Evolutionary conservation across 2,113 vertebrate species (phyloP), one percentile per base, ranked within the genome.

Genomic region (Fulica atra): DNA sequence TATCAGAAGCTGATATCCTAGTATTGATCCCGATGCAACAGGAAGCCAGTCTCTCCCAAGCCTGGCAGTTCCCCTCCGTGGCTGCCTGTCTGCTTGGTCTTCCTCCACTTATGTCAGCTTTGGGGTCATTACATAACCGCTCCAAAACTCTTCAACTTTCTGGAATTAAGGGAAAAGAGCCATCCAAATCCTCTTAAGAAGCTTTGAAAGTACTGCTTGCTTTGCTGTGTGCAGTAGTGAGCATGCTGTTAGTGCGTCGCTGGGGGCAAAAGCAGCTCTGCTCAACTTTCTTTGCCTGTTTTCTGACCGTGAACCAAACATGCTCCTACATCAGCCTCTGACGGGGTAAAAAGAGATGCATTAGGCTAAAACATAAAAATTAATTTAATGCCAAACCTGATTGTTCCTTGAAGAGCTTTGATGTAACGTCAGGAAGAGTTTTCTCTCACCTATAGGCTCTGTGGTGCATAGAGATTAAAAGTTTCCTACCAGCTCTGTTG

Each of bases 131-230:
- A 51, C 50, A 54, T 76, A 91, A 92, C 87, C 46, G 25, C 84
- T 65, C 74, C 0, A 0, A 86, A 95, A 95, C 77, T 72, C 84
- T 91, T 84, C 74, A 95, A 0, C 84, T 87, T 91, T 87, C 89
- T 89, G 87, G 86, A 96, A 95, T 94, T 89, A 92, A 82, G 57
- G 66, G 59, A 40, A 65, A 91, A 91, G 84, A 81, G 66, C 57
- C 81, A 79, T 91, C 66, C 66, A 89, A 85, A 94, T 95, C 91
- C 91, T 77, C 81, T 90, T 92, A 79, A 60, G 81, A 40, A 40
- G 73, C 66, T 92, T 68, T 89, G 81, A 87, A 72, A 78, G 61
- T 20, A 19, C 38, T 63, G 60, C 73, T 79, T 59, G 92, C 72
- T 91, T 78, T 51, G 42, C 69, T 56, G 35, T 25, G 36, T 56